Conservation (phyloP, 2,888 invertebrate species). For the Auanema freiburgensis region DNA sequence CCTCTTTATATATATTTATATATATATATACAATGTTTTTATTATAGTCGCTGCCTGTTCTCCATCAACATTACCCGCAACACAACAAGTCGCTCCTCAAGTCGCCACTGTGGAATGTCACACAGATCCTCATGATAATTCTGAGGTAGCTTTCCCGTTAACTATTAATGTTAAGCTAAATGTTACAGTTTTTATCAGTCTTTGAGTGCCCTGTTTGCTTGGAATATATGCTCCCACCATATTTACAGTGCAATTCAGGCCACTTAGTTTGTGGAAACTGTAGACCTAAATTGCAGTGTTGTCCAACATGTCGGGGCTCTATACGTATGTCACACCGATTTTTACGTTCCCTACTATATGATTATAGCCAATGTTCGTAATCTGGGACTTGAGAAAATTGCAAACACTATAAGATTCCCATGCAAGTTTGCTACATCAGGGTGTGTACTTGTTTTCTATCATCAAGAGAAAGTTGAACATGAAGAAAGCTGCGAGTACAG, state of each 20-base stretch:
- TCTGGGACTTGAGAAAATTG: slow-evolving; percentile 98
- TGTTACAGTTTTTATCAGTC: slow-evolving; percentile 46
- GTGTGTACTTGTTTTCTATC: slow-evolving; percentile 71
- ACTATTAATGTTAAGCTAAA: no score
- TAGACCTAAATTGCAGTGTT: slow-evolving; percentile 91
- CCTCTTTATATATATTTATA: neutral
- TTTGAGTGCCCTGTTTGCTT: slow-evolving; percentile 82
- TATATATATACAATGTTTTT: neutral
- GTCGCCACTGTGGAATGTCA: slow-evolving; percentile 35
- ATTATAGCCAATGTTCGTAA: slow-evolving; percentile 86
- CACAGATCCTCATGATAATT: slow-evolving; percentile 32
- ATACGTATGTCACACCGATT: slow-evolving; percentile 69
- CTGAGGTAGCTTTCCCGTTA: no score
- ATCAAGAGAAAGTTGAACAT: slow-evolving; percentile 95
- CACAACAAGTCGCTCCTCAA: slow-evolving; percentile 32
- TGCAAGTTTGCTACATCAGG: slow-evolving; percentile 97
- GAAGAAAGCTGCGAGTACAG: slow-evolving; percentile 95
- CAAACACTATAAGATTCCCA: slow-evolving; percentile 95
- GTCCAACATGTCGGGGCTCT: slow-evolving; percentile 96
- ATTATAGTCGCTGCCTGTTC: slow-evolving; percentile 20
- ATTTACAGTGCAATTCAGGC: slow-evolving; percentile 85
- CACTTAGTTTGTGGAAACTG: slow-evolving; percentile 97
- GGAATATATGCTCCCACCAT: slow-evolving; percentile 97
- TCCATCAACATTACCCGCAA: slow-evolving; percentile 10
- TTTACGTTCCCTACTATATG: neutral